Percentiles rank a stretch among this genome's conserved stretches.
Conservation (phyloP, 2,888 invertebrate species). For the Stenodera caucasica region DNA sequence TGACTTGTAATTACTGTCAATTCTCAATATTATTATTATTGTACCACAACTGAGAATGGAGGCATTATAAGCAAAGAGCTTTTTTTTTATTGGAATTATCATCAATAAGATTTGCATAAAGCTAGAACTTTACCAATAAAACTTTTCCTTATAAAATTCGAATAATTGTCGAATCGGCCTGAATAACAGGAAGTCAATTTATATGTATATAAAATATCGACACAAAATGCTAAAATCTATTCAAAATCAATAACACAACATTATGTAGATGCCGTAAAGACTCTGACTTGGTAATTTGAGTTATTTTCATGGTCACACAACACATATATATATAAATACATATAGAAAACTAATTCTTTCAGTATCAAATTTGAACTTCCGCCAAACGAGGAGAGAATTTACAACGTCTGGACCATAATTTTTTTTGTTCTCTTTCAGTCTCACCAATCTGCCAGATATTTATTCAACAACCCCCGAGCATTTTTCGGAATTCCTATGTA, state of each 20-base stretch:
- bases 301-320: background rate
- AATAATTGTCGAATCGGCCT: background rate
- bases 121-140: background rate
- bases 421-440: background rate
- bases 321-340: background rate
- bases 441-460: background rate
- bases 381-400: conserved; percentile 1
- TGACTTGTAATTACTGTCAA: conserved; percentile 16
- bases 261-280: background rate
- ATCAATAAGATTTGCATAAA: background rate
- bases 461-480: background rate
- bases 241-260: no score
- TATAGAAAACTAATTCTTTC: background rate
- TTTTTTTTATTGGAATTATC: no score
- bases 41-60: background rate
- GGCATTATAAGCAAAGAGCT: no score
- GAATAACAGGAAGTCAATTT: conserved; percentile 1
- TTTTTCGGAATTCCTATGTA: background rate
- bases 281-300: conserved; percentile 1
- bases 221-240: background rate
- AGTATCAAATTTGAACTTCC: background rate
- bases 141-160: background rate
- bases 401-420: background rate
- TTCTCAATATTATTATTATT: background rate
- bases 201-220: background rate